phyloP scores from a whole-genome alignment of 2,888 invertebrate species.

The Automeris io region DNA sequence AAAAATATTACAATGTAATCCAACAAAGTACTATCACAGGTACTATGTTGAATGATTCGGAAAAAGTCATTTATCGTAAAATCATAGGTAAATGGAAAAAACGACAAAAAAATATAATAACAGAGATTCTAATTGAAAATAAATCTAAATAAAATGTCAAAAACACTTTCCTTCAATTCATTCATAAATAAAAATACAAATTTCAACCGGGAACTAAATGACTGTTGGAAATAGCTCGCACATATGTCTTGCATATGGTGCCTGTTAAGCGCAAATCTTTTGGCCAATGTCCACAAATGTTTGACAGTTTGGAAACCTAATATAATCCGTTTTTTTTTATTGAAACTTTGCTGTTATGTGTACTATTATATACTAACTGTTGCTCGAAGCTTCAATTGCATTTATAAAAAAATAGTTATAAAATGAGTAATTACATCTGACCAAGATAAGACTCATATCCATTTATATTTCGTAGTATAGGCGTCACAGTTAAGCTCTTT shows the following conservation, averaged over 20 bases:
- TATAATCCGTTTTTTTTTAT: neutral
- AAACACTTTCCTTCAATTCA: conserved; percentile 15
- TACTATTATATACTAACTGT: too few relatives aligned
- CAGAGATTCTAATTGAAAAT: neutral
- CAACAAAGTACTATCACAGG: too few relatives aligned
- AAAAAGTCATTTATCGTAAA: too few relatives aligned
- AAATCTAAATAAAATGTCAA: neutral
- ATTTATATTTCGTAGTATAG: too few relatives aligned
- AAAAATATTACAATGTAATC: too few relatives aligned
- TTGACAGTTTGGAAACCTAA: neutral
- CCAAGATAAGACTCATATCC: too few relatives aligned
- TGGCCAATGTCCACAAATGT: conserved; percentile 5
- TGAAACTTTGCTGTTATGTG: too few relatives aligned
- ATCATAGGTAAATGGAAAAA: neutral
- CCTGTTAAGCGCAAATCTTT: conserved; percentile 18
- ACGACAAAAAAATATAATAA: neutral
- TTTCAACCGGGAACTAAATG: conserved; percentile 16
- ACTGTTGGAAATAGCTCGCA: conserved; percentile 22
- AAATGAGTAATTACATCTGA: too few relatives aligned
- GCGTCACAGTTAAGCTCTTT: too few relatives aligned
- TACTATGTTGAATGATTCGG: too few relatives aligned
- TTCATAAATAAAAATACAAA: conserved; percentile 14
- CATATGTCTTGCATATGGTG: conserved; percentile 39
- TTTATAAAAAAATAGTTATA: too few relatives aligned
- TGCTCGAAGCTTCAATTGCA: too few relatives aligned